Evolutionary conservation across 2,888 invertebrate species (phyloP).

Genomic region (Darwinula stevensoni): DNA sequence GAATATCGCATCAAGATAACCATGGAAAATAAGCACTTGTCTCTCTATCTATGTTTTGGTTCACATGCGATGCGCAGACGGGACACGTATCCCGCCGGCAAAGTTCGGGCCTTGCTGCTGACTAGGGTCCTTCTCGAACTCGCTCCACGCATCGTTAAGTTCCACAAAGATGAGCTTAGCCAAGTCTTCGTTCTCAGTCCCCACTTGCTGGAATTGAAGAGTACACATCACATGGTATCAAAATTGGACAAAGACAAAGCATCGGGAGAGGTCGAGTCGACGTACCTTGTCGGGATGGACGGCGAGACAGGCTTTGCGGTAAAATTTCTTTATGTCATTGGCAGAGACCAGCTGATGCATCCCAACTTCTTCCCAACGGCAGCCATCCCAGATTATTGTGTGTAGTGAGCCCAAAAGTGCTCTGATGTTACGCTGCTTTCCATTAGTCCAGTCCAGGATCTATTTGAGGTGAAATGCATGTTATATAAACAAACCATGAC

Average conservation of each 20-base stretch:
- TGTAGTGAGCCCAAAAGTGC: slow-evolving; percentile 81
- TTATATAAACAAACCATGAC: background rate
- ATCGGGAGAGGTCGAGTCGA: background rate
- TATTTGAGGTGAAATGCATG: slow-evolving; percentile 17
- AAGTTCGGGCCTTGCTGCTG: too few relatives aligned
- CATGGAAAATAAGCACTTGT: too few relatives aligned
- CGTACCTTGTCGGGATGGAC: slow-evolving; percentile 94
- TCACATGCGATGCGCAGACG: too few relatives aligned
- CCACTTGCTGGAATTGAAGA: slow-evolving; percentile 42
- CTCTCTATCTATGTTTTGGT: too few relatives aligned
- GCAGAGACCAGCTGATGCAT: slow-evolving; percentile 80
- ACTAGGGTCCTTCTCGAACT: slow-evolving; percentile 49
- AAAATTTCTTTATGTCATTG: slow-evolving; percentile 80
- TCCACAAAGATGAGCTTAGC: slow-evolving; percentile 96
- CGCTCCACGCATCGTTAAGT: slow-evolving; percentile 92
- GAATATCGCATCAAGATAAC: too few relatives aligned
- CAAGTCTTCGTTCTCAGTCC: slow-evolving; percentile 64
- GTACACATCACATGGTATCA: background rate
- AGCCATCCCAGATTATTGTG: slow-evolving; percentile 69
- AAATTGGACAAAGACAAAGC: background rate
- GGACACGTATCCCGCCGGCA: too few relatives aligned
- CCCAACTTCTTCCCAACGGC: slow-evolving; percentile 53
- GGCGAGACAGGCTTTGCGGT: slow-evolving; percentile 76
- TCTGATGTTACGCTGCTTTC: slow-evolving; percentile 84
- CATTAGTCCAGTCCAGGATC: slow-evolving; percentile 47